Evolutionary conservation across 2,888 invertebrate species (phyloP).

Genomic region (Sympetrum striolatum): DNA sequence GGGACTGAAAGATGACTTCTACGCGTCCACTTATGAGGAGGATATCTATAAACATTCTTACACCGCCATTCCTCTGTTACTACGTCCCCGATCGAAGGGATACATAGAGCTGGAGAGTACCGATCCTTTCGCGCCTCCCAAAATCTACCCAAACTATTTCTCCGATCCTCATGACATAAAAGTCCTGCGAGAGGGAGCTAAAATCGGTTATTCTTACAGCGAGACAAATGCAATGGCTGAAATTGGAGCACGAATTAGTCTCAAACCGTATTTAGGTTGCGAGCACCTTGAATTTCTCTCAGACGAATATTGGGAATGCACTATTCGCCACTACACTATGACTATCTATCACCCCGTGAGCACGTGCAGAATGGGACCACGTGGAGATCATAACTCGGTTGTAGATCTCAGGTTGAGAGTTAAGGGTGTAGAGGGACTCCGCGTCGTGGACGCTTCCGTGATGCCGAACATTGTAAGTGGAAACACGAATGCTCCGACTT

Average conservation of each 20-base stretch:
- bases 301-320: constrained; percentile 78
- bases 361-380: constrained; percentile 82
- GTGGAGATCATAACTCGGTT: constrained; percentile 67
- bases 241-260: constrained; percentile 75
- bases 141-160: constrained; percentile 92
- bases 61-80: constrained; percentile 71
- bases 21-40: constrained; percentile 73
- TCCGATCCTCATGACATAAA: constrained; percentile 79
- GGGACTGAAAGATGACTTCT: constrained; percentile 72
- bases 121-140: constrained; percentile 75
- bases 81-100: constrained; percentile 77
- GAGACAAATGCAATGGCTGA: constrained; percentile 77
- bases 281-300: constrained; percentile 69
- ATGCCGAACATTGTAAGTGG: constrained; percentile 82
- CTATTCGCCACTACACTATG: constrained; percentile 70
- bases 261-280: constrained; percentile 79
- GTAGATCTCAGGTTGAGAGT: constrained; percentile 74
- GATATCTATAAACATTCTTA: constrained; percentile 73
- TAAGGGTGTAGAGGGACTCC: constrained; percentile 69
- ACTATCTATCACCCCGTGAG: constrained; percentile 85
- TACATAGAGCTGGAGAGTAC: constrained; percentile 70
- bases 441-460: constrained; percentile 82
- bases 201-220: constrained; percentile 80
- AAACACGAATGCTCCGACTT: constrained; percentile 81
- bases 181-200: constrained; percentile 83